phyloP scores from a whole-genome alignment of 2,888 invertebrate species.

The Hesperia comma region DNA sequence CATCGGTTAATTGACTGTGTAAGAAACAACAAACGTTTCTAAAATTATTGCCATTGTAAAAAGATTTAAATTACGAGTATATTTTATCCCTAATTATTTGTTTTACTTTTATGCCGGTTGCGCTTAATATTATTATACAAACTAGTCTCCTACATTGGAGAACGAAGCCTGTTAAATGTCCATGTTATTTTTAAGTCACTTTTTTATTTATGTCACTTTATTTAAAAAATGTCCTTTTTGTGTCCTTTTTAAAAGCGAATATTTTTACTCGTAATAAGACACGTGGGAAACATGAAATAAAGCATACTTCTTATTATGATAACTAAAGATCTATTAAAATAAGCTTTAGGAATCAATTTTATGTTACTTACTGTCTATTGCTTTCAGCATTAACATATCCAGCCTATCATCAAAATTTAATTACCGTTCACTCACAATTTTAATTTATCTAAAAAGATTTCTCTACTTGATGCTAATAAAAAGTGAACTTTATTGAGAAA shows the following conservation, averaged over 20 bases:
- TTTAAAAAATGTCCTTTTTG: constrained; percentile 18
- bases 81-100: constrained; percentile 35
- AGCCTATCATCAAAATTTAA: constrained; percentile 10
- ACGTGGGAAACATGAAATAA: constrained; percentile 19
- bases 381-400: constrained; percentile 31
- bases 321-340: constrained; percentile 39
- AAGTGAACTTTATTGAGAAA: constrained; percentile 10
- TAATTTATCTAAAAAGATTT: constrained; percentile 9
- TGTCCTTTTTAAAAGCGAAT: constrained; percentile 4
- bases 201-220: constrained; percentile 20
- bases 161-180: constrained; percentile 13
- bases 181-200: constrained; percentile 23
- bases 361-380: constrained; percentile 31
- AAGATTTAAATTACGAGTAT: constrained; percentile 36
- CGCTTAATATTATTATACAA: constrained; percentile 37
- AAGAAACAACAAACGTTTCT: constrained; percentile 51
- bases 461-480: constrained; percentile 6
- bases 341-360: constrained; percentile 41
- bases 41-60: constrained; percentile 51
- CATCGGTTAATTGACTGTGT: constrained; percentile 56
- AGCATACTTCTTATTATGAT: constrained; percentile 33
- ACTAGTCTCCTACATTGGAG: constrained; percentile 12
- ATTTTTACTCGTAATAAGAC: neutral
- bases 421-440: constrained; percentile 22
- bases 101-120: constrained; percentile 33